phyloP scores from a whole-genome alignment of 2,113 vertebrate species.

The Coracopsis vasa region DNA sequence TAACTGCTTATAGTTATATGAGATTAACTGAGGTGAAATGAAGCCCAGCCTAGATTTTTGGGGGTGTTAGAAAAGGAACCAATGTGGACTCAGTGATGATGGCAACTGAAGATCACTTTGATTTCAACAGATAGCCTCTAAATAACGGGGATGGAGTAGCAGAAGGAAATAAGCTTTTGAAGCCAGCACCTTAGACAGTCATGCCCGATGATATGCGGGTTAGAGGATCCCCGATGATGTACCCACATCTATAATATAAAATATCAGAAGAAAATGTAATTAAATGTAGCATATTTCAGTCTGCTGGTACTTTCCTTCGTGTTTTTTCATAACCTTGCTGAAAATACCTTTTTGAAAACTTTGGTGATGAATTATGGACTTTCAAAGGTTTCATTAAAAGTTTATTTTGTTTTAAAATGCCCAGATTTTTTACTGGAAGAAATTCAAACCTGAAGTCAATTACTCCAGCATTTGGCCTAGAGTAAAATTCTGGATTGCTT shows the following conservation, averaged over 20 bases:
- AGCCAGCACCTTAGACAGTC: not conserved
- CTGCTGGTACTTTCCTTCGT: not conserved
- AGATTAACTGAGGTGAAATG: not conserved
- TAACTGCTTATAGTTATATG: not conserved
- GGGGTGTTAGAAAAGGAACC: not conserved
- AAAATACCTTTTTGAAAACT: not conserved
- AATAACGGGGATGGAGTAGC: not conserved
- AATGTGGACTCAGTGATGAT: not conserved
- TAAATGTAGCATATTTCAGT: not conserved
- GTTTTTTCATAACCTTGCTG: not conserved
- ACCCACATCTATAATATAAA: not conserved
- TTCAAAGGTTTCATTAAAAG: not conserved
- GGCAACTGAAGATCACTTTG: not conserved
- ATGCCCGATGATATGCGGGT: not conserved
- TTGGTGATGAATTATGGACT: not conserved
- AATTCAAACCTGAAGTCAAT: not conserved
- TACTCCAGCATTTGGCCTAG: not conserved
- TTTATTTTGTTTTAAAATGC: not conserved
- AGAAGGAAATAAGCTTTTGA: not conserved
- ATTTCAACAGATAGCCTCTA: not conserved
- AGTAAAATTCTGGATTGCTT: not conserved
- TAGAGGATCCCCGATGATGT: not conserved
- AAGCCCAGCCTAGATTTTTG: not conserved
- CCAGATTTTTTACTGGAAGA: not conserved
- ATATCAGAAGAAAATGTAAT: not conserved